Evolutionary conservation across 1,140 invertebrate species (phyloP).

Genomic region (Popillia japonica): DNA sequence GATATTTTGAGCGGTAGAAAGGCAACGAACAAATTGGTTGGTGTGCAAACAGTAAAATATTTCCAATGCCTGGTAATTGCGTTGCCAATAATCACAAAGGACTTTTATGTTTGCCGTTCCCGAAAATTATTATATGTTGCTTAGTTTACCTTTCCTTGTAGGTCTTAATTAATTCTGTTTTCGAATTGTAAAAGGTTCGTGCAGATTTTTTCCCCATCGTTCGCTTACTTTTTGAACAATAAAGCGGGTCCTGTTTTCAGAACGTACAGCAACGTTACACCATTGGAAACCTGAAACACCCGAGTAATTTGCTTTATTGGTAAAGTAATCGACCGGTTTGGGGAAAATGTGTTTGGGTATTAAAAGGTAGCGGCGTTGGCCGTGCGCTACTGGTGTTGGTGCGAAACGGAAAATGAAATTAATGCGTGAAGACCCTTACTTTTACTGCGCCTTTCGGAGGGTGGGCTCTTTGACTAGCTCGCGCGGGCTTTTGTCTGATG

Average conservation of each 20-base stretch:
- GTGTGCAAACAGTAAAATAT: background rate
- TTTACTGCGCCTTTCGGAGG: background rate
- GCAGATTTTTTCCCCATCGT: background rate
- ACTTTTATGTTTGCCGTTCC: background rate
- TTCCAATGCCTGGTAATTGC: background rate
- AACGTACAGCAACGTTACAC: background rate
- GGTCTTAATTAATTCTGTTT: background rate
- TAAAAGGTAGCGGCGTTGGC: background rate
- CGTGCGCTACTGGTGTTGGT: background rate
- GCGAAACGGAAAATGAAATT: constrained; percentile 1
- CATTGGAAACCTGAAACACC: background rate
- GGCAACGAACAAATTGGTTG: background rate
- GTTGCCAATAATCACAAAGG: background rate
- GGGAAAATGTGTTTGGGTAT: background rate
- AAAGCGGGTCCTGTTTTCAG: background rate
- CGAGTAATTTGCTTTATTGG: constrained; percentile 10
- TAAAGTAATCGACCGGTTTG: constrained; percentile 18
- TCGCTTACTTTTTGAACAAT: background rate
- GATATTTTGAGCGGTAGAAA: background rate
- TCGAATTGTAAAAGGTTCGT: background rate
- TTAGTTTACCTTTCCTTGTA: background rate
- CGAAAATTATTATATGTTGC: background rate
- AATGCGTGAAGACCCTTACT: constrained; percentile 5
- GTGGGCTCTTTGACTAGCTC: background rate
- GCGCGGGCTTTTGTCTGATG: background rate